A percentile compares a stretch with the other conserved stretches of the same genome.
Conservation (phyloP, 2,888 invertebrate species). For the Caenorhabditis doughertyi region DNA sequence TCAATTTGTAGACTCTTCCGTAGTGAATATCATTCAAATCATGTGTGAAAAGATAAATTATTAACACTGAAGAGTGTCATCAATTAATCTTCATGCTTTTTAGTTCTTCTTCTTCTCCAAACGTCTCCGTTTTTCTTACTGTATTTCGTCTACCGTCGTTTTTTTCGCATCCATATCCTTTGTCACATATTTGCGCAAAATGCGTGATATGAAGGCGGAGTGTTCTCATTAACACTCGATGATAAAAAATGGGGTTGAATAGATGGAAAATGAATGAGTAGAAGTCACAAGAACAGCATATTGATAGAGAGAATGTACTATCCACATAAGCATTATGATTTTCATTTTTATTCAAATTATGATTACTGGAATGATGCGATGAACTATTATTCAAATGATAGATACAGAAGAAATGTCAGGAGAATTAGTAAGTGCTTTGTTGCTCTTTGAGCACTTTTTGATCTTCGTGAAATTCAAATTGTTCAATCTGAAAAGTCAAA, state of each 20-base stretch:
- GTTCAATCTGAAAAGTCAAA: too few species aligned
- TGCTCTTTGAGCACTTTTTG: not conserved
- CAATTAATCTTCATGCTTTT: conserved; percentile 36
- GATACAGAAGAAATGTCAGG: conserved; percentile 25
- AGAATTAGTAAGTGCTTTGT: conserved; percentile 13
- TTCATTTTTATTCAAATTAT: conserved; percentile 61
- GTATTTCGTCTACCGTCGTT: conserved; percentile 9
- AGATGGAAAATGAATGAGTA: conserved; percentile 24
- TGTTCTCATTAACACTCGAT: conserved; percentile 21
- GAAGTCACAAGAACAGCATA: conserved; percentile 31
- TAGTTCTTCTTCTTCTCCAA: conserved; percentile 23
- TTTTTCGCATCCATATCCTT: conserved; percentile 30
- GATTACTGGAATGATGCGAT: conserved; percentile 49
- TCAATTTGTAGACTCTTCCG: conserved; percentile 41
- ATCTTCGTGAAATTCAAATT: too few species aligned
- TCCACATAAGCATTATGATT: conserved; percentile 58
- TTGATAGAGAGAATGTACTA: conserved; percentile 21
- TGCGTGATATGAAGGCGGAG: conserved; percentile 47
- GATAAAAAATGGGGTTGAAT: conserved; percentile 30
- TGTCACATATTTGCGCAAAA: conserved; percentile 57
- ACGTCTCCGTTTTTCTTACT: conserved; percentile 6
- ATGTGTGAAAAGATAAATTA: conserved; percentile 56
- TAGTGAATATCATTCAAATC: conserved; percentile 8
- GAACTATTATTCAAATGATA: conserved; percentile 44
- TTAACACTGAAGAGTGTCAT: conserved; percentile 24